Evolutionary conservation across 1,140 invertebrate genomes (phyloP).

Genomic region (Eufriesea mexicana): DNA sequence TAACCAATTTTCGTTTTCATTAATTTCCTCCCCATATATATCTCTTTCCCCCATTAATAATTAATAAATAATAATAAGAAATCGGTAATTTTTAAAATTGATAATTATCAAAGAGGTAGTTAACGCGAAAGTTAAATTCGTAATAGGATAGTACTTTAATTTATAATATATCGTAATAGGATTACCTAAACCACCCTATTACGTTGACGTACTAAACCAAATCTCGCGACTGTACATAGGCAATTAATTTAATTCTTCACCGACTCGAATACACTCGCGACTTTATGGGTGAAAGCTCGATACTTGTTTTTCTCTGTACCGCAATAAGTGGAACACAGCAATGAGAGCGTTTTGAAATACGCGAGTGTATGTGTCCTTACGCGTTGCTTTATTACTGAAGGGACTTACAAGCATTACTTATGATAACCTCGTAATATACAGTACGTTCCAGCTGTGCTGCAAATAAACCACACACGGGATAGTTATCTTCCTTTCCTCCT

Average conservation of each 20-base stretch:
- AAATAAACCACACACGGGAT: slow-evolving; percentile 13
- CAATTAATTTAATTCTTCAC: background rate
- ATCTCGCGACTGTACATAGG: background rate
- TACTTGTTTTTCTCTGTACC: background rate
- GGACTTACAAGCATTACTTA: slow-evolving; percentile 28
- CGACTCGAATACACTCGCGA: background rate
- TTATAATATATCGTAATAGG: no score
- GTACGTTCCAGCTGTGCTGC: background rate
- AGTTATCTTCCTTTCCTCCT: background rate
- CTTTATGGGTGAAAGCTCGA: background rate
- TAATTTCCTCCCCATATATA: no score
- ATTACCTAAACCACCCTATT: no score
- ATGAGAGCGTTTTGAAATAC: background rate
- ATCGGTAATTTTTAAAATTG: no score
- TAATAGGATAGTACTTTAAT: no score
- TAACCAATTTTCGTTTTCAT: no score
- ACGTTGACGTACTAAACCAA: no score
- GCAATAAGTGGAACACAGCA: background rate
- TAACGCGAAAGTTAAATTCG: no score
- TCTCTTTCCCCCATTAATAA: no score
- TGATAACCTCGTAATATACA: slow-evolving; percentile 12
- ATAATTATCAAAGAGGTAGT: no score
- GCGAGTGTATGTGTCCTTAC: background rate
- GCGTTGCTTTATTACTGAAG: slow-evolving; percentile 33
- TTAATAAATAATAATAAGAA: no score